Evolutionary conservation across 2,113 vertebrate genomes (phyloP).

Genomic region (Pomatorhinus ruficollis): DNA sequence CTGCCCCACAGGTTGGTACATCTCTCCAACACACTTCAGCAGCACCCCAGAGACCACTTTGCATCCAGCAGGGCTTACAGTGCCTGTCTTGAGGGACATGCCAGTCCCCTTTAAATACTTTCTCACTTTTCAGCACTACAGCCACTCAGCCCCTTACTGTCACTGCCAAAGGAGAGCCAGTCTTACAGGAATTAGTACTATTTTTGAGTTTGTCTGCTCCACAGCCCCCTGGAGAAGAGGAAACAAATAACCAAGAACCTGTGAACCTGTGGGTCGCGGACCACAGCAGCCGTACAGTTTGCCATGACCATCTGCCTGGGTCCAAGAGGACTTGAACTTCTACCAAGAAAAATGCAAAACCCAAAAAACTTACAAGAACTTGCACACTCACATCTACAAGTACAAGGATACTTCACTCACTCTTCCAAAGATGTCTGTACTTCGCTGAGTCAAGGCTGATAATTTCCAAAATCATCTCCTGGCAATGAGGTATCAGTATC

Average conservation of each 20-base stretch:
- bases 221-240: background rate
- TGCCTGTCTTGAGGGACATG: no score
- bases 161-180: background rate
- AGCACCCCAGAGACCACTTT: background rate
- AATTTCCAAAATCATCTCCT: background rate
- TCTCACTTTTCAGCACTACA: background rate
- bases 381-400: accelerated
- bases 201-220: background rate
- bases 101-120: background rate
- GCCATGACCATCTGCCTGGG: background rate
- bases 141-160: background rate
- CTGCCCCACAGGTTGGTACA: background rate
- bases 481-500: background rate
- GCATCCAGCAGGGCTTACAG: background rate
- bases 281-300: background rate
- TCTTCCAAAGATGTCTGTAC: background rate
- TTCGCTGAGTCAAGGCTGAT: background rate
- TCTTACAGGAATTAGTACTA: background rate
- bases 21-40: background rate
- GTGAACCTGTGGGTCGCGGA: background rate
- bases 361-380: background rate
- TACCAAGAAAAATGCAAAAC: background rate
- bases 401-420: background rate
- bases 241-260: background rate
- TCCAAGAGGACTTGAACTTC: background rate